Evolutionary conservation across 2,113 vertebrate genomes (phyloP).

Genomic region (Hydrochoerus hydrochaeris): DNA sequence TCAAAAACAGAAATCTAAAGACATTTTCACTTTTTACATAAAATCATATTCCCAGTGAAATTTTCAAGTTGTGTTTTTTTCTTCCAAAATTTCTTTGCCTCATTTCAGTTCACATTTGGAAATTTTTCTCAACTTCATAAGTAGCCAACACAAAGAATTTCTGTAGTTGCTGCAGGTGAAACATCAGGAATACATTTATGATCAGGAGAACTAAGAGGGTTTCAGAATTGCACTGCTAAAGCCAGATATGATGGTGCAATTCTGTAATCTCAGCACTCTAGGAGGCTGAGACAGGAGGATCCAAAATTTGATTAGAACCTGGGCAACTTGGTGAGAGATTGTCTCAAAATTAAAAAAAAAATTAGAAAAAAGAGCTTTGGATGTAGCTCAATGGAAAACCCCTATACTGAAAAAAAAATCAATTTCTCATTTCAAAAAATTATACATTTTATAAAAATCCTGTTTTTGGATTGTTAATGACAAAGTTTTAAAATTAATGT

Average conservation of each 20-base stretch:
- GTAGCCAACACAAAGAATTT: not conserved
- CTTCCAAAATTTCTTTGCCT: not conserved
- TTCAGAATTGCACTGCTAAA: not conserved
- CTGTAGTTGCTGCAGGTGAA: not conserved
- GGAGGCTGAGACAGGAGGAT: not conserved
- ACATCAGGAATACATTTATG: not conserved
- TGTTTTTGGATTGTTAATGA: not conserved
- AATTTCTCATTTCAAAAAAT: not conserved
- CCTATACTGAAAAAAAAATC: not conserved
- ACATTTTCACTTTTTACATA: not conserved
- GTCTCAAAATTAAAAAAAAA: not conserved
- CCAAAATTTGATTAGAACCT: not conserved
- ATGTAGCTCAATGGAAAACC: not conserved
- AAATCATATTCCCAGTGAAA: not conserved
- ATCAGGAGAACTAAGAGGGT: not conserved
- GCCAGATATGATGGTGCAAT: not conserved
- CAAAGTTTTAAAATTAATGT: not conserved
- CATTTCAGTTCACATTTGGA: not conserved
- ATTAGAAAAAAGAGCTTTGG: not conserved
- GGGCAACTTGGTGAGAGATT: not conserved
- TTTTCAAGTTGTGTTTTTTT: not conserved
- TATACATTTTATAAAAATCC: not conserved
- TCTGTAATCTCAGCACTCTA: not conserved
- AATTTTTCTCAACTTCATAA: not conserved
- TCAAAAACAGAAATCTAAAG: not conserved